Conservation (phyloP, 2,113 vertebrate species). For the Hiodon alosoides region DNA sequence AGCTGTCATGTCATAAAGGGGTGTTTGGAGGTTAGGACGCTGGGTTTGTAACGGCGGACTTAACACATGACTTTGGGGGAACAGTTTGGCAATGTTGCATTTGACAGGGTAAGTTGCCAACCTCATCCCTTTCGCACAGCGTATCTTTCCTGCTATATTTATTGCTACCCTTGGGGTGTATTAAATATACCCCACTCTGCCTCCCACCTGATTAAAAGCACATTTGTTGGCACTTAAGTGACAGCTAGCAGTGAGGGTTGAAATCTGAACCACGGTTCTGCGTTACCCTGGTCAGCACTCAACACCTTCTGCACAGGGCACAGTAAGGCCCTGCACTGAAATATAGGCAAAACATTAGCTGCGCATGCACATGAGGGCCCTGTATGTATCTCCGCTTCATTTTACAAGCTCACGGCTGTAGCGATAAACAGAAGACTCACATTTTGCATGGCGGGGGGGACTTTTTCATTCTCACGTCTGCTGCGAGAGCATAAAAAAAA, state of each 20-base stretch:
- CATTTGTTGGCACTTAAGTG: conserved; percentile 28
- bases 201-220: conserved; percentile 32
- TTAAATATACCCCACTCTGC: conserved; percentile 38
- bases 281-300: not conserved
- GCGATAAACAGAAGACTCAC: too few relatives aligned
- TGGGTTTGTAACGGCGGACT: too few relatives aligned
- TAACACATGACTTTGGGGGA: not conserved
- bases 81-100: conserved; percentile 9
- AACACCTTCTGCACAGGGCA: not conserved
- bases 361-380: too few relatives aligned
- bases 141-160: conserved; percentile 7
- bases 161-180: conserved; percentile 24
- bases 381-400: too few relatives aligned
- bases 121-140: not conserved
- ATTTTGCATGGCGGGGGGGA: too few relatives aligned
- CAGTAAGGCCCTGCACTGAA: not conserved
- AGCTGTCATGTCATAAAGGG: not conserved
- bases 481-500: too few relatives aligned
- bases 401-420: too few relatives aligned
- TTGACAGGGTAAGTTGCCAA: not conserved
- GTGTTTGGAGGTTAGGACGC: too few relatives aligned
- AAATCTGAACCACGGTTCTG: conserved; percentile 22
- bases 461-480: too few relatives aligned
- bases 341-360: not conserved
- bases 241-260: conserved; percentile 17